Base-by-base conservation (phyloP, 2,113 vertebrate species). In the Pardalotus punctatus region DNA sequence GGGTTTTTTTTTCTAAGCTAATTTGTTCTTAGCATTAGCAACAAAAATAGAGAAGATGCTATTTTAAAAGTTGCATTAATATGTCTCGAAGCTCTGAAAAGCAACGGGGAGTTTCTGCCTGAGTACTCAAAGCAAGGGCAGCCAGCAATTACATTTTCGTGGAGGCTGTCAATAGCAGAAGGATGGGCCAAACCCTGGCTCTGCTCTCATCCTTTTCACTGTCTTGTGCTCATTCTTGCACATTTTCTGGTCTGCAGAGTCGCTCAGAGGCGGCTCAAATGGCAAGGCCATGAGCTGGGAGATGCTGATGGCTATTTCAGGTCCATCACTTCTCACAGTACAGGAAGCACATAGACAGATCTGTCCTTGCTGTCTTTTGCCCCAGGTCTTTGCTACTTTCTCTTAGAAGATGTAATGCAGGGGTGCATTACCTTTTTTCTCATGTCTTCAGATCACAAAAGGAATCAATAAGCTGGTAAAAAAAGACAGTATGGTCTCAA, bases 11-110 rank as follows among this genome's bases (percentile, higher is more conserved):
- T 74, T 66, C 79, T 77, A 38, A 91, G 84, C 47, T 85, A 82
- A 91, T 83, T 90, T 91, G 71, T 88, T 95, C 81, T 71, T 73
- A 90, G 82, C 79, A 83, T 88, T 95, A 88, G 85, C 85, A 88
- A 86, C 71, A 80, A 93, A 97, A 92, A 88, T 92, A 94, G 87
- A 89, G 71, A 62, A 47, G 87, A 90, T 93, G 79, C 93, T 96
- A 90, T 96, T 96, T 97, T 86, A 78, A 62, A 97, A 74, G 90
- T 88, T 86, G 64, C 78, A 72, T 95, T 96, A 93, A 74, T 94
- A 77, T 36, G 67, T 86, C 89, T 93, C 1, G 0, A 88, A 90
- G 85, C 85, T 90, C 81, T 88, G 36, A 94, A 86, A 56, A 90
- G 90, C 74, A 70, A 27, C 0, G 7, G 58, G 62, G 45, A 97